Evolutionary conservation across 2,888 invertebrate genomes (phyloP), one percentile per base, ranked within the genome.

Genomic region (Empis livida): DNA sequence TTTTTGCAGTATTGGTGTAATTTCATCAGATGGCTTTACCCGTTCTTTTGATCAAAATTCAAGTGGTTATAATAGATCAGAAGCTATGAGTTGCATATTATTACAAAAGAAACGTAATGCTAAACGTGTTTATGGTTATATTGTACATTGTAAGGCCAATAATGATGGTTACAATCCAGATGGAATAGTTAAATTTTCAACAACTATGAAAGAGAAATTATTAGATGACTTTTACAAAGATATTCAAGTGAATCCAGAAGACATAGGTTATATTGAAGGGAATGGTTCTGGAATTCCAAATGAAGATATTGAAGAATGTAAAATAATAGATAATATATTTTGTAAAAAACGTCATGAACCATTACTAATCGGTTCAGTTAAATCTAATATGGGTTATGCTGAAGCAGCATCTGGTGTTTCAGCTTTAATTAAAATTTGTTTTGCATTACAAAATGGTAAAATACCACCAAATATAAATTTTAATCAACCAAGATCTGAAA

Each of bases 381-480:
- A 94, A 64, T 89, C 90, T 1, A 93, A 91, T 66, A 75, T 92
- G 67, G 93, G 94, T 0, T 93, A 94, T 66, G 77, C 85, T 1
- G 94, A 94, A 62, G 84, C 91, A 3, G 78, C 78, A 2, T 83
- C 85, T 13, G 84, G 88, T 10, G 68, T 90, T 2, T 84, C 85
- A 55, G 82, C 86, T 1, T 64, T 91, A 47, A 78, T 82, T 2
- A 91, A 90, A 73, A 82, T 78, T 57, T 56, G 86, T 46, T 75
- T 88, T 45, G 81, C 84, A 1, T 86, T 90, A 75, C 83, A 88
- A 59, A 77, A 76, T 6, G 82, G 83, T 5, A 68, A 71, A 27
- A 76, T 94, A 32, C 85, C 91, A 1, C 86, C 88, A 3, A 93
- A 93, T 63, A 72, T 92, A 13, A 79, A 93, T 70, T 91, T 72